Conservation (phyloP, 35 echinoderm and acorn worm genomes). For the Acanthaster planci region DNA sequence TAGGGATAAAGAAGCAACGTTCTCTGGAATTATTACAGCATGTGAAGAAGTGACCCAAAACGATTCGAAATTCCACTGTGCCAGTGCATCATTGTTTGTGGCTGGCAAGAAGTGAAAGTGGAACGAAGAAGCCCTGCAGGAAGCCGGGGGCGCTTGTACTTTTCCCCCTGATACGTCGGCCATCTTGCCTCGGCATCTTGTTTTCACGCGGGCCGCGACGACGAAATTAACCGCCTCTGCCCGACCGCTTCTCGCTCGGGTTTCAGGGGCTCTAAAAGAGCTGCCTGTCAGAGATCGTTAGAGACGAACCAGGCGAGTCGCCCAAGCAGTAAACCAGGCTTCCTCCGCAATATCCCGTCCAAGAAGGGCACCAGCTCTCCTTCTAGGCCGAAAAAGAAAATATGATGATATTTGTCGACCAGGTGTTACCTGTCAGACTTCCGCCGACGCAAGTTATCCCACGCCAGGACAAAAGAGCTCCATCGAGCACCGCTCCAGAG, state of each 20-base stretch:
- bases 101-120: neutral
- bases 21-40: too few species aligned
- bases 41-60: too few species aligned
- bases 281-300: neutral
- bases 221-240: neutral
- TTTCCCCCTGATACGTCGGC: constrained; percentile 17
- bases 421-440: neutral
- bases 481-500: neutral
- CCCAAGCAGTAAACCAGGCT: neutral
- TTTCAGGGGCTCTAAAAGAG: neutral
- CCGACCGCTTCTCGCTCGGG: neutral
- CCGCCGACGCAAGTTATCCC: neutral
- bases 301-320: neutral
- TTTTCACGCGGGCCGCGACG: neutral
- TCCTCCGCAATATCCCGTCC: neutral
- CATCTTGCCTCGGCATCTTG: neutral
- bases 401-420: neutral
- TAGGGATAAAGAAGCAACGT: too few species aligned
- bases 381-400: neutral
- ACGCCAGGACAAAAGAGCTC: neutral
- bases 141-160: constrained; percentile 20
- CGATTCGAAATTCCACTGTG: too few species aligned
- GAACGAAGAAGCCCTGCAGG: neutral
- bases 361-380: neutral
- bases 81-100: neutral